Evolutionary conservation across 1,140 invertebrate species (phyloP).

Genomic region (Lycorma delicatula): DNA sequence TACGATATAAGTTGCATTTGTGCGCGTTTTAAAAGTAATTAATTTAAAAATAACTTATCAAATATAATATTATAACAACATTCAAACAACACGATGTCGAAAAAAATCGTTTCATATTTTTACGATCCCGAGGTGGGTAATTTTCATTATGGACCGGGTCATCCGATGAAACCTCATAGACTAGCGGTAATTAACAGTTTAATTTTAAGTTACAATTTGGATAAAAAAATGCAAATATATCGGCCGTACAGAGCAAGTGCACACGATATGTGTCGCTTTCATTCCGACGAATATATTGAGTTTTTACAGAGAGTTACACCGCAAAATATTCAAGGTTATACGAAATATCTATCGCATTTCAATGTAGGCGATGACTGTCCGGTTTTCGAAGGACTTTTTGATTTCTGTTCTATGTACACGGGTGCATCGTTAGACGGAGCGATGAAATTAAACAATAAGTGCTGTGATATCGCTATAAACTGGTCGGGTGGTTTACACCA

Average conservation of each 20-base stretch:
- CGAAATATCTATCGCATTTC: slow-evolving; percentile 86
- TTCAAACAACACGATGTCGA: no score
- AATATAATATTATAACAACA: no score
- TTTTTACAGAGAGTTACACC: slow-evolving; percentile 93
- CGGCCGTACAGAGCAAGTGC: slow-evolving; percentile 85
- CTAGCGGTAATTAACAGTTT: slow-evolving; percentile 91
- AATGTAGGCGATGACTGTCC: slow-evolving; percentile 99
- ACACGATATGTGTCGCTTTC: slow-evolving; percentile 96
- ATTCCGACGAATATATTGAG: slow-evolving; percentile 97
- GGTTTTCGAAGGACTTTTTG: slow-evolving; percentile 96
- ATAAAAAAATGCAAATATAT: slow-evolving; percentile 96
- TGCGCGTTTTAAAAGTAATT: no score
- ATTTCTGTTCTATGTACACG: slow-evolving; percentile 97
- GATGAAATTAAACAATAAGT: slow-evolving; percentile 84
- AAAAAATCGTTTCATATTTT: slow-evolving; percentile 83
- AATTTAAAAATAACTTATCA: no score
- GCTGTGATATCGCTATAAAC: slow-evolving; percentile 96
- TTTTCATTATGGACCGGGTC: slow-evolving; percentile 92
- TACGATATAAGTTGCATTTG: no score
- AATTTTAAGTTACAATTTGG: slow-evolving; percentile 89
- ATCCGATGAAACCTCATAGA: slow-evolving; percentile 98
- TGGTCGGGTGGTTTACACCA: slow-evolving; percentile 99
- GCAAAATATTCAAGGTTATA: slow-evolving; percentile 89
- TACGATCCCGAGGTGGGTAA: slow-evolving; percentile 93
- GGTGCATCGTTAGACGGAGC: slow-evolving; percentile 93